Evolutionary conservation across 2,113 vertebrate species (phyloP), one percentile per base, ranked within the genome.

Genomic region (Fulmarus glacialis): DNA sequence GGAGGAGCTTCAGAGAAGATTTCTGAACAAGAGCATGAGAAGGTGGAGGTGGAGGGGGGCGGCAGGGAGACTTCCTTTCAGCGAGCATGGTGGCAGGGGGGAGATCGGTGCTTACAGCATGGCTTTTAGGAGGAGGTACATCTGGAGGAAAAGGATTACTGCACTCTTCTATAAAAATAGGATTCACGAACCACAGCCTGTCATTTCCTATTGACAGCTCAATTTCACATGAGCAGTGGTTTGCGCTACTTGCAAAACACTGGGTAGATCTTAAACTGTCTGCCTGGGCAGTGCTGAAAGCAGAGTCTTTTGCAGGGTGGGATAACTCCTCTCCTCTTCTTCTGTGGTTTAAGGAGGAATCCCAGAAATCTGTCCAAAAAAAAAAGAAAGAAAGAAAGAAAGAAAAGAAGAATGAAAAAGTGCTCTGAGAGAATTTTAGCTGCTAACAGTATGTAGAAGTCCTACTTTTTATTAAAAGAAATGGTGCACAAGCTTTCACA

Each of bases 321-420:
- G 53, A 86, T 43, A 95, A 72, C 26, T 55, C 87, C 21, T 77
- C 72, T 38, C 47, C 47, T 45, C 50, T 77, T 88, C 34, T 72
- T 52, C 58, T 97, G 66, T 92, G 97, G 92, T 99, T 99, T 95
- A 99, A 96, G 5, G 98, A 97, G 12, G 99, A 99, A 47, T 97
- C 98, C 99, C 99, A 99, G 97, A 99, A 99, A 97, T 99, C 99
- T 99, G 97, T 52, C n/a, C 8, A 45, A 60, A 73, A 91, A 38
- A 66, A 26, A 27, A 17, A n/a, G n/a, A n/a, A 62, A 20, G 27
- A n/a, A 29, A n/a, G 4, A 12, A 60, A 50, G 18, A 73, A 42
- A 48, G 2, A 43, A 40, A 82, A 60, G 15, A 90, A 91, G 71
- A 82, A 67, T 53, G 4, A 42, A 42, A 66, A 59, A 60, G 56